phyloP scores from a whole-genome alignment of 2,113 vertebrate genomes.

The Talpa occidentalis region DNA sequence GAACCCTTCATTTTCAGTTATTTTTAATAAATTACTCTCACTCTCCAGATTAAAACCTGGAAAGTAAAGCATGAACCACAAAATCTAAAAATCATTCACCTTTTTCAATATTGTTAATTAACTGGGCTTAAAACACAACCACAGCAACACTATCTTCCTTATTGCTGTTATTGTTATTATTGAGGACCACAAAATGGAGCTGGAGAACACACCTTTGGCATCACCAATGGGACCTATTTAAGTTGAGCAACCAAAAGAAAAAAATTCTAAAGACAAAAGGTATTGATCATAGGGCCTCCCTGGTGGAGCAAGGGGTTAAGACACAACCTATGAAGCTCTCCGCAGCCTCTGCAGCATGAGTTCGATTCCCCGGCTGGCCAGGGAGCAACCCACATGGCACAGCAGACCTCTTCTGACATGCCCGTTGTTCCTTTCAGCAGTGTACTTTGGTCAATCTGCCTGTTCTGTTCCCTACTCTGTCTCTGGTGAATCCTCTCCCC shows the following conservation, averaged over 20 bases:
- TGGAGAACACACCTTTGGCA: background rate
- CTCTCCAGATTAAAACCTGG: constrained; percentile 22
- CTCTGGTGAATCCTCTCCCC: no score
- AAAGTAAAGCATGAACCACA: constrained; percentile 5
- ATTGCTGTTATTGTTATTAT: background rate
- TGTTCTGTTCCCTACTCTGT: no score
- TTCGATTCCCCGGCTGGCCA: no score
- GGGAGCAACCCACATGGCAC: no score
- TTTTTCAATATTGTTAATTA: constrained; percentile 41
- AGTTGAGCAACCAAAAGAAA: background rate
- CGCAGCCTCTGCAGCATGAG: no score
- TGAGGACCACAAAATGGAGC: background rate
- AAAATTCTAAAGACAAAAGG: background rate
- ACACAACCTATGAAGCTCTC: no score
- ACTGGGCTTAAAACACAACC: background rate
- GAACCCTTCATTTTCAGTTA: constrained; percentile 16
- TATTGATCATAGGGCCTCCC: background rate
- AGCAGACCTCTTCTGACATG: no score
- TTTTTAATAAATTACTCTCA: constrained; percentile 39
- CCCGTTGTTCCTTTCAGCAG: no score
- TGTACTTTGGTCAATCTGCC: no score
- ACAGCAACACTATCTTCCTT: background rate
- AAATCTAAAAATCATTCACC: background rate
- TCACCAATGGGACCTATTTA: background rate
- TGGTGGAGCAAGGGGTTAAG: no score